Base-by-base conservation (phyloP, 2,888 invertebrate species). In the Tenthredo mesomela region DNA sequence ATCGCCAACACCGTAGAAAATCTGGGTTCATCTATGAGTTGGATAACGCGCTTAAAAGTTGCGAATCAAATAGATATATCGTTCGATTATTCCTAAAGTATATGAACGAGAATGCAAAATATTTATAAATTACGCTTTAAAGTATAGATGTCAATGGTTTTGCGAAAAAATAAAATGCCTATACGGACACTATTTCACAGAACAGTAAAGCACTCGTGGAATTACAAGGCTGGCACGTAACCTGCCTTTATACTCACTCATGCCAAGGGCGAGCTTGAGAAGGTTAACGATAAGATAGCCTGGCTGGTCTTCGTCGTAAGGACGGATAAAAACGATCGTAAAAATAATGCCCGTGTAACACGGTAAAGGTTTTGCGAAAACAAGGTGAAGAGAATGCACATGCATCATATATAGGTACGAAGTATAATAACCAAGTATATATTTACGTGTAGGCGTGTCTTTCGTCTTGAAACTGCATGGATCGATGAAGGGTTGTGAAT, bases 241-340 rank as follows among this genome's bases (percentile, higher is more conserved):
- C 43, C 40, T 73, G 73, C 21, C 15, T 73, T 73, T 73, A 43
- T 43, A 15, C 21, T 25, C 15, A 73, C 43, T n/a, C n/a, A n/a
- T 43, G 50, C 77, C 50, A 54, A 77, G 54, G 77, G 50, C 50
- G 40, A 77, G 29, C 50, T 77, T 54, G 77, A 77, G 54, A 33
- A 54, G 47, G 29, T 40, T 50, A 73, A 73, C 43, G 71, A 33
- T 40, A 33, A 77, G 50, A 50, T 77, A 54, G 33, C 54, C 29
- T 33, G 29, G 75, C 75, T 47, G 25, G 15, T 75, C n/a, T 75
- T 75, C 75, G 75, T 71, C 15, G 21, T 70, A 77, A 54, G 12
- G 29, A 18, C 10, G 50, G 77, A 77, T 77, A 54, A 77, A 77
- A 77, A 77, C 50, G 77, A 29, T 77, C 77, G 77, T 77, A 77